phyloP scores from a whole-genome alignment of 2,888 invertebrate species.

The Mythimna vitellina region DNA sequence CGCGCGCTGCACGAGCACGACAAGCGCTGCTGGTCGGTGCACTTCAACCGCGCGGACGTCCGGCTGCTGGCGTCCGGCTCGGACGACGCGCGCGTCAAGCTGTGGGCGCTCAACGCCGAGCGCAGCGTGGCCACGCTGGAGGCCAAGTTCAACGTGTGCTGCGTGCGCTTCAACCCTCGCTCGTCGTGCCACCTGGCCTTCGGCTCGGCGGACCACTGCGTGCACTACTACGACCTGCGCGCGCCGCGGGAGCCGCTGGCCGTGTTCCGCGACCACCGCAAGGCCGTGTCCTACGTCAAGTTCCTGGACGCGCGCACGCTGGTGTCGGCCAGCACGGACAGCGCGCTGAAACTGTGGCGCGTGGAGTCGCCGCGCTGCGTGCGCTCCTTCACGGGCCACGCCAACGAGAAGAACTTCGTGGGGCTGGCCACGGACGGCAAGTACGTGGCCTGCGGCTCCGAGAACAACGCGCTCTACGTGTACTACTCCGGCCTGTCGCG shows the following conservation, averaged over 20 bases:
- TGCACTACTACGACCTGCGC: conserved; percentile 98
- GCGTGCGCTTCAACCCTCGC: conserved; percentile 93
- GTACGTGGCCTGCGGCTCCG: conserved; percentile 98
- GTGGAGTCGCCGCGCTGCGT: conserved; percentile 94
- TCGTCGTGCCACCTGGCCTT: conserved; percentile 97
- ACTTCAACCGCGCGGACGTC: conserved; percentile 97
- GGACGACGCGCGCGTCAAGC: conserved; percentile 97
- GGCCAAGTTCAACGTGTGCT: conserved; percentile 98
- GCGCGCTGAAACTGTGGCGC: conserved; percentile 97
- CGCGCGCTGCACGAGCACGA: conserved; percentile 96
- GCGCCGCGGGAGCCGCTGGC: conserved; percentile 95
- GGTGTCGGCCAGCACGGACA: conserved; percentile 97
- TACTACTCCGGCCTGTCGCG: conserved; percentile 97
- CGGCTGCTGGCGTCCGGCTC: conserved; percentile 97
- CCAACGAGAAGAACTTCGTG: conserved; percentile 99
- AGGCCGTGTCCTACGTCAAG: conserved; percentile 98
- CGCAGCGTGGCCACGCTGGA: conserved; percentile 96
- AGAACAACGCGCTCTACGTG: conserved; percentile 97
- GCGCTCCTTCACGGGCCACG: conserved; percentile 97
- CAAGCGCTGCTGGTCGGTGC: conserved; percentile 98
- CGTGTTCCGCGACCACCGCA: conserved; percentile 96
- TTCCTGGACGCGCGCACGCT: conserved; percentile 93
- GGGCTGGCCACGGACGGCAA: conserved; percentile 96
- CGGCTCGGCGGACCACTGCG: conserved; percentile 99
- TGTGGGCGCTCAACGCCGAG: conserved; percentile 97